Evolutionary conservation across 2,888 invertebrate genomes (phyloP).

Genomic region (Aphrophora alni): DNA sequence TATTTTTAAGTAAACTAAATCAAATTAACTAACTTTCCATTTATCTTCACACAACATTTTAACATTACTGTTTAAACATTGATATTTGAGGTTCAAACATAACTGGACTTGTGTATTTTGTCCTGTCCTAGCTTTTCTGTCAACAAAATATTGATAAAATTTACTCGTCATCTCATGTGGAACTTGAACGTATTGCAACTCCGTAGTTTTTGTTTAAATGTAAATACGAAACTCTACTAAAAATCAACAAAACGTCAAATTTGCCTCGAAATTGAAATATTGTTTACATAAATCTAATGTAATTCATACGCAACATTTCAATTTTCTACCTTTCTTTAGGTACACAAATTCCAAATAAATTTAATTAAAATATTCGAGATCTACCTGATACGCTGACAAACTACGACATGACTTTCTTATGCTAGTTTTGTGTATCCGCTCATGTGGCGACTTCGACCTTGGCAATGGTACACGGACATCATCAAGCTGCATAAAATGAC

Average conservation of each 20-base stretch:
- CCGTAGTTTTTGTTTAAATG: background rate
- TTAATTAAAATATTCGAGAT: background rate
- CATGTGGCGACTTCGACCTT: too few species aligned
- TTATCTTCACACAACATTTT: background rate
- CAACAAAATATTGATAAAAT: conserved; percentile 9
- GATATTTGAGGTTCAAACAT: background rate
- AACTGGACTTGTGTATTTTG: background rate
- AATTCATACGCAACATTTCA: background rate
- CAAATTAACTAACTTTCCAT: background rate
- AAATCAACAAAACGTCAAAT: conserved; percentile 2
- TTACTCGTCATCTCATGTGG: background rate
- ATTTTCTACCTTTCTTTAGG: background rate
- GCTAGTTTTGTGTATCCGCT: too few species aligned
- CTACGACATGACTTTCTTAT: too few species aligned
- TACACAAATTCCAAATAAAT: background rate
- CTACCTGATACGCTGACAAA: too few species aligned
- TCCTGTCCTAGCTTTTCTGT: conserved; percentile 2
- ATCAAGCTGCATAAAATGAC: too few species aligned
- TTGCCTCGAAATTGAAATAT: background rate
- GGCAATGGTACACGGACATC: too few species aligned
- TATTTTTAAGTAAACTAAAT: background rate
- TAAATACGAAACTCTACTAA: background rate
- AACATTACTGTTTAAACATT: background rate
- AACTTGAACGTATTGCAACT: background rate
- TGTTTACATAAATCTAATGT: background rate